Evolutionary conservation across 92 coral and sea anemone species (phyloP).

Genomic region (Porites rus): DNA sequence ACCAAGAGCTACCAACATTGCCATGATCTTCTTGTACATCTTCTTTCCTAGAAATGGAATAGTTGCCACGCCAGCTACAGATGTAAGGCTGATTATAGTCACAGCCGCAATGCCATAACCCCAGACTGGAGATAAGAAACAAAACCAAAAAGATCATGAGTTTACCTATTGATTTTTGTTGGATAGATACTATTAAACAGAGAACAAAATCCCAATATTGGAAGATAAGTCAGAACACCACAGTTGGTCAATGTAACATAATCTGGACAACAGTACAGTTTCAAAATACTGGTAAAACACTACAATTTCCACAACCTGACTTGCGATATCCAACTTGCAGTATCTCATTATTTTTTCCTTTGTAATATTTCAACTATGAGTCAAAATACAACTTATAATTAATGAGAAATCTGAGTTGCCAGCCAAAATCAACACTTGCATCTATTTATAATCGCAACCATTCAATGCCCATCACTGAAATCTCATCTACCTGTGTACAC

Average conservation of each 20-base stretch:
- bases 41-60: constrained; percentile 83
- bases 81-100: constrained; percentile 81
- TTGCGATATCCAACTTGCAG: no score
- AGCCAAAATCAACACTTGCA: no score
- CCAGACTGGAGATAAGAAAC: constrained; percentile 73
- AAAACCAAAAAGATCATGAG: neutral
- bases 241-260: neutral
- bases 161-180: neutral
- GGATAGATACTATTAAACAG: no score
- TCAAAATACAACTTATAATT: no score
- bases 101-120: constrained; percentile 96
- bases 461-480: no score
- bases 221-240: neutral
- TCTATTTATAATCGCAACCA: no score
- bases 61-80: constrained; percentile 86
- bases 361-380: no score
- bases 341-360: no score
- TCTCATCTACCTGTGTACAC: no score
- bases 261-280: no score
- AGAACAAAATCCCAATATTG: neutral
- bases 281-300: no score
- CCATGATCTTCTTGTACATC: constrained; percentile 80
- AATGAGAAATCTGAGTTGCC: no score
- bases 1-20: constrained; percentile 87
- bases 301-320: neutral